A percentile compares a stretch with the other conserved stretches of the same genome.
These are phyloP conservation scores for Oppia nitens DNA, from an alignment of 1,140 invertebrate species.

Conservation along the genomic window DNA sequence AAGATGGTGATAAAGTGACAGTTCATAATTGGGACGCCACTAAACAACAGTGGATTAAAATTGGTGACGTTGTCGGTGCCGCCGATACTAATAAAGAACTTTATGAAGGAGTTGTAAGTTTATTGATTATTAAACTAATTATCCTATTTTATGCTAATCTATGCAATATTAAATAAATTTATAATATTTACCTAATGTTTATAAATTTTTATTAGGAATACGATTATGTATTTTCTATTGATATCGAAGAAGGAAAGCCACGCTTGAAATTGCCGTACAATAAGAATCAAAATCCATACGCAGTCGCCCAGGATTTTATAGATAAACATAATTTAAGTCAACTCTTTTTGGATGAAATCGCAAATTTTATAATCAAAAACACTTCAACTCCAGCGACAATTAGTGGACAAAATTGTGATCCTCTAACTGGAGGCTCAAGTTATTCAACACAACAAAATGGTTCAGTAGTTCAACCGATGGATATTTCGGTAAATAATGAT, in stretches of 20 bases:
- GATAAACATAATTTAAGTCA: constrained; percentile 59
- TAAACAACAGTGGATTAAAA: constrained; percentile 55
- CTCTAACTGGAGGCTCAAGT: constrained; percentile 30
- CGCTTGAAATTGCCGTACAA: constrained; percentile 84
- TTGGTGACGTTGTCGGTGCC: constrained; percentile 76
- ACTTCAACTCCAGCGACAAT: not conserved
- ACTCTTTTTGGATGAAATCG: constrained; percentile 77
- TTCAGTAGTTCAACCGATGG: not conserved
- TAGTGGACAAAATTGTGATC: constrained; percentile 26
- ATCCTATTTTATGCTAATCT: not conserved
- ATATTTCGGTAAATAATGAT: too few relatives aligned
- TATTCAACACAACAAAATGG: not conserved
- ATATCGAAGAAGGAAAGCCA: constrained; percentile 71
- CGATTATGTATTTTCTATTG: constrained; percentile 87
- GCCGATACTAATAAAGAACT: constrained; percentile 51
- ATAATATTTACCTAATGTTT: too few relatives aligned
- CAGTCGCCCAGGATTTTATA: constrained; percentile 45
- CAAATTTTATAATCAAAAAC: constrained; percentile 72
- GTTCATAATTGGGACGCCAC: constrained; percentile 47
- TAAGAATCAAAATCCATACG: constrained; percentile 44
- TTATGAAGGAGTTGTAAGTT: constrained; percentile 44
- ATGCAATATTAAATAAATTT: too few relatives aligned
- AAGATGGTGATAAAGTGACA: constrained; percentile 48
- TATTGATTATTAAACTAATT: constrained; percentile 7
- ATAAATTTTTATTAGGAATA: constrained; percentile 59